These are phyloP conservation scores for Hippopotamus amphibius DNA, from an alignment of 2,113 vertebrate genomes.

Conservation along the genomic window DNA sequence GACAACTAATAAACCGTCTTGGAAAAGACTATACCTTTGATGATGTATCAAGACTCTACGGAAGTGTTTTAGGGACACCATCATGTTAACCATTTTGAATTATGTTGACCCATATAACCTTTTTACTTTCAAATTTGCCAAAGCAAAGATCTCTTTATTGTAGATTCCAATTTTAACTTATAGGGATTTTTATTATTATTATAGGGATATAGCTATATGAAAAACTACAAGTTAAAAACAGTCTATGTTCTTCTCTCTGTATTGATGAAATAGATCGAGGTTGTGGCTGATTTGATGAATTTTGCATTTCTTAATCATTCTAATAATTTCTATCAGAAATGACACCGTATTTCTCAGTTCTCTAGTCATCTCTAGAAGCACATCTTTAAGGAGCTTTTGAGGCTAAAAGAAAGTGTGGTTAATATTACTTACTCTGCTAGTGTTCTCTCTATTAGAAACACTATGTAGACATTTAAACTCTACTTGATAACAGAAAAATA, in stretches of 20 bases:
- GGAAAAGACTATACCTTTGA: not conserved
- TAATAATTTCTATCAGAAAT: not conserved
- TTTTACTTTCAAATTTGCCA: not conserved
- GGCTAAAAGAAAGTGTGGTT: not conserved
- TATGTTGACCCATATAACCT: not conserved
- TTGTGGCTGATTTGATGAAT: not conserved
- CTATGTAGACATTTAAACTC: not conserved
- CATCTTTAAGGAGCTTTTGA: not conserved
- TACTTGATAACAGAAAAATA: not conserved
- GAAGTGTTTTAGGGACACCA: not conserved
- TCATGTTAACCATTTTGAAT: not conserved
- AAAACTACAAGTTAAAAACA: not conserved
- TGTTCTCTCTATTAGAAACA: not conserved
- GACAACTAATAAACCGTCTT: not conserved
- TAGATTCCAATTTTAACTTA: not conserved
- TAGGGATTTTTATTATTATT: not conserved
- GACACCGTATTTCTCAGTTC: not conserved
- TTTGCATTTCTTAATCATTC: not conserved
- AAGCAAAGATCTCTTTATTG: not conserved
- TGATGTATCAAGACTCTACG: not conserved
- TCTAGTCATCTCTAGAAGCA: not conserved
- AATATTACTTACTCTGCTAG: not conserved
- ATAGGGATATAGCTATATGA: not conserved
- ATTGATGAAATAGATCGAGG: not conserved
- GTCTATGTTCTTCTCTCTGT: not conserved